phyloP scores from a whole-genome alignment of 2,888 invertebrate genomes.

The Dynastes maya region DNA sequence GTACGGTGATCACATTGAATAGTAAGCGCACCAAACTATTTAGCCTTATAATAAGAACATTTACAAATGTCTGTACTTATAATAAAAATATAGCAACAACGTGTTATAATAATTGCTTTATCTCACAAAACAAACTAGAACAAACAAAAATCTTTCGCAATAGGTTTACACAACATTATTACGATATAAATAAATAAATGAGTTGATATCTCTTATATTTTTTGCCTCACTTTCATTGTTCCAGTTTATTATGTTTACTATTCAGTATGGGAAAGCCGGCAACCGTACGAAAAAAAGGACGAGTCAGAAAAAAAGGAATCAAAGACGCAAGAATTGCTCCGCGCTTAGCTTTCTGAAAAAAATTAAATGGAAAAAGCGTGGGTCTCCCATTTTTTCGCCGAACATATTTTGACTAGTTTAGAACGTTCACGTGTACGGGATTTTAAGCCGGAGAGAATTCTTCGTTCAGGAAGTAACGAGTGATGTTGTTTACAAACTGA shows the following conservation, averaged over 20 bases:
- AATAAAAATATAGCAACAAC: no score
- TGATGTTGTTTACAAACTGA: constrained; percentile 62
- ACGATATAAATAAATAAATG: no score
- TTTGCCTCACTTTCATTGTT: not conserved
- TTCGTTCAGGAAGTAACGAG: constrained; percentile 18
- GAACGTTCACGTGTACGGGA: constrained; percentile 16
- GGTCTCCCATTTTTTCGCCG: not conserved
- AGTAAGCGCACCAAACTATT: no score
- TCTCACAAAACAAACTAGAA: no score
- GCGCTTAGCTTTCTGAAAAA: not conserved
- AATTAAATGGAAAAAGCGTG: not conserved
- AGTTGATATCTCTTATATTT: not conserved
- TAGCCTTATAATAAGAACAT: no score
- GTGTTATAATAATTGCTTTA: no score
- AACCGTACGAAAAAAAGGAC: not conserved
- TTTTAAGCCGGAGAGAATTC: constrained; percentile 25
- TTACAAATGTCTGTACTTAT: no score
- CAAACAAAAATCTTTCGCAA: no score
- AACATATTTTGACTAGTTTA: constrained; percentile 26
- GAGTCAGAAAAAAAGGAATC: not conserved
- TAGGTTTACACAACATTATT: no score
- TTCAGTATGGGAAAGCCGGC: not conserved
- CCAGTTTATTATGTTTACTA: not conserved
- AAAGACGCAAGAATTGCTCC: not conserved
- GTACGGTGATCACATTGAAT: no score